Base-by-base conservation (phyloP, 53 echinoderm and acorn worm genomes). In the Mesocentrotus franciscanus region DNA sequence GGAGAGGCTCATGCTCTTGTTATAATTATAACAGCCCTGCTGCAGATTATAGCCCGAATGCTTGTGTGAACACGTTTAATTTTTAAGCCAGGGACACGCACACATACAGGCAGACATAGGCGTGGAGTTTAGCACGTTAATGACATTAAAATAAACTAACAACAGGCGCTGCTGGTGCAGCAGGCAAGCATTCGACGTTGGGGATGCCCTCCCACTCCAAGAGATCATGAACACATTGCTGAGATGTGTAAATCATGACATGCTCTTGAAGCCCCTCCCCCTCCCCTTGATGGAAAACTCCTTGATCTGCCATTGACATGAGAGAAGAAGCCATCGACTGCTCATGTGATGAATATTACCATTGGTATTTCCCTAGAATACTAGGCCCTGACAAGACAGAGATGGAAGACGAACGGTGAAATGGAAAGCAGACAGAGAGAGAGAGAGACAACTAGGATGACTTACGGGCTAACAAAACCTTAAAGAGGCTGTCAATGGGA, bases 81-180 rank as follows among this genome's bases (percentile, higher is more conserved):
- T 84, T 84, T 84, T 6, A 84, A 29, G 39, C 9, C 49, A 22
- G 84, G 22, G 49, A 75, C 30, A 12, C 75, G 12, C 49, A 84
- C 3, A 84, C 84, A 42, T 20, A 29, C 84, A 20, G 49, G 84
- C 84, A 84, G 84, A 42, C 84, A 84, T 9, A 84, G 84, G 49
- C 84, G 84, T 8, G 84, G 22, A 22, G 20, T 49, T 24, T 55
- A 84, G 10, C 22, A 84, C 49, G 84, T 84, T 84, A 84, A 84
- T 84, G 84, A 84, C 22, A 22, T 84, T 84, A 84, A 84, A 84
- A 49, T 42, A 84, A 84, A 84, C 49, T 55, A 84, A 84, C 84
- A 84, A 84, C 84, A 84, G 84, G 8, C 84, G 20, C 55, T 84
- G 55, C 10, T 22, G 49, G 29, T 49, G 55, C 35, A 20, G 49